These are phyloP conservation scores for Lithobates sylvaticus DNA, from an alignment of 2,797 vertebrate genomes.

Conservation along the genomic window DNA sequence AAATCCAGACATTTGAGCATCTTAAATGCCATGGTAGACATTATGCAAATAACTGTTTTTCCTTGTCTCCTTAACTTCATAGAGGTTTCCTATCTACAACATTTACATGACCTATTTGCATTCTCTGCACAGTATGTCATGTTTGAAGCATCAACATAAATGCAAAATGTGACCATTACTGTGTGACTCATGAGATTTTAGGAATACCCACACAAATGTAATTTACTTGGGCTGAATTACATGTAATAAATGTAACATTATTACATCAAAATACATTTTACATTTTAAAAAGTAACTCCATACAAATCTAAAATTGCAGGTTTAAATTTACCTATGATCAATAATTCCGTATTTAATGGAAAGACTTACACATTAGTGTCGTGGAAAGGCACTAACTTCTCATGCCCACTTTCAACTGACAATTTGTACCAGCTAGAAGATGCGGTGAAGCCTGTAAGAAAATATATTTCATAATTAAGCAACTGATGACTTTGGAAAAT, in stretches of 20 bases:
- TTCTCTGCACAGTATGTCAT: slow-evolving; percentile 26
- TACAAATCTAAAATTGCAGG: too few relatives aligned
- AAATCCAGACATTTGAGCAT: slow-evolving; percentile 12
- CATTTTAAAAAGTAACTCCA: too few relatives aligned
- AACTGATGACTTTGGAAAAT: too few relatives aligned
- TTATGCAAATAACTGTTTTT: slow-evolving; percentile 47
- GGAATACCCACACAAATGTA: not conserved
- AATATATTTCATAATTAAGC: too few relatives aligned
- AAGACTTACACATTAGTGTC: too few relatives aligned
- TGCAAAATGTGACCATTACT: slow-evolving; percentile 24
- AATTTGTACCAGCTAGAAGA: too few relatives aligned
- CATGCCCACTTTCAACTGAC: too few relatives aligned
- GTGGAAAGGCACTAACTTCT: too few relatives aligned
- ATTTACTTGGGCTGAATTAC: not conserved
- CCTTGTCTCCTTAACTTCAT: slow-evolving; percentile 6
- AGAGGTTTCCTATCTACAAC: slow-evolving; percentile 15
- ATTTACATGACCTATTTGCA: slow-evolving; percentile 55
- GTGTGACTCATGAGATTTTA: not conserved
- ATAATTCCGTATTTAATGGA: too few relatives aligned
- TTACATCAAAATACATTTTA: too few relatives aligned
- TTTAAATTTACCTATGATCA: too few relatives aligned
- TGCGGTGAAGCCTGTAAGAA: too few relatives aligned
- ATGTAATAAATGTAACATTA: not conserved
- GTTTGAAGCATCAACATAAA: slow-evolving; percentile 4
- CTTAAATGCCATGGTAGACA: slow-evolving; percentile 6